Conservation (phyloP, 1,140 invertebrate species). For the Cyphomyrmex costatus region DNA sequence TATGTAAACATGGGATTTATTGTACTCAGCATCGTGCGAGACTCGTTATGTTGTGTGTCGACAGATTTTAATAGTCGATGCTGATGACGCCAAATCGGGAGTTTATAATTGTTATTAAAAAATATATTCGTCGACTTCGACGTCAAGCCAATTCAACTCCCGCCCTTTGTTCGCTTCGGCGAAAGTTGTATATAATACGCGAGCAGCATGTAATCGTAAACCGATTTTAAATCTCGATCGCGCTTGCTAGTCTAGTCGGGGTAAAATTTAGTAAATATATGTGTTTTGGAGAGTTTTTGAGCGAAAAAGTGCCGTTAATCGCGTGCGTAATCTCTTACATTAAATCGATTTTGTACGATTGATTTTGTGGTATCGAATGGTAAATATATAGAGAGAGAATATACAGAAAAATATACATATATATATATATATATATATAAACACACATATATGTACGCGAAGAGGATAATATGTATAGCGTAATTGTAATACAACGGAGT, state of each 20-base stretch:
- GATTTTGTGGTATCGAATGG: slow-evolving; percentile 3
- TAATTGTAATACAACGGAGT: slow-evolving; percentile 75
- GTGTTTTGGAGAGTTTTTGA: slow-evolving; percentile 22
- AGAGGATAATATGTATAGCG: slow-evolving; percentile 69
- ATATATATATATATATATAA: neutral
- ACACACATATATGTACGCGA: slow-evolving; percentile 70
- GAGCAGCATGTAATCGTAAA: slow-evolving; percentile 62
- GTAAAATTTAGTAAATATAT: slow-evolving; percentile 67
- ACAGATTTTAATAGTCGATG: neutral
- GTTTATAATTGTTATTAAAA: slow-evolving; percentile 68
- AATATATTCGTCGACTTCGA: slow-evolving; percentile 71
- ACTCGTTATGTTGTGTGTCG: neutral
- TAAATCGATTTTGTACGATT: slow-evolving; percentile 53
- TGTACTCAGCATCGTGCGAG: neutral
- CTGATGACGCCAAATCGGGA: neutral
- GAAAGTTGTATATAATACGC: slow-evolving; percentile 66
- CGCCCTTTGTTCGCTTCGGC: neutral
- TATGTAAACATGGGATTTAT: neutral
- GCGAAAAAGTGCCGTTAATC: slow-evolving; percentile 43
- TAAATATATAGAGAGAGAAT: slow-evolving; percentile 70
- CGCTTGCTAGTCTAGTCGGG: slow-evolving; percentile 83
- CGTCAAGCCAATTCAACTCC: slow-evolving; percentile 17
- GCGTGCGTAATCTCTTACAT: slow-evolving; percentile 31
- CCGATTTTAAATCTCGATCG: slow-evolving; percentile 75
- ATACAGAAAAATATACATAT: slow-evolving; percentile 8